phyloP scores from a whole-genome alignment of 2,888 invertebrate genomes.

The Mimas tiliae region DNA sequence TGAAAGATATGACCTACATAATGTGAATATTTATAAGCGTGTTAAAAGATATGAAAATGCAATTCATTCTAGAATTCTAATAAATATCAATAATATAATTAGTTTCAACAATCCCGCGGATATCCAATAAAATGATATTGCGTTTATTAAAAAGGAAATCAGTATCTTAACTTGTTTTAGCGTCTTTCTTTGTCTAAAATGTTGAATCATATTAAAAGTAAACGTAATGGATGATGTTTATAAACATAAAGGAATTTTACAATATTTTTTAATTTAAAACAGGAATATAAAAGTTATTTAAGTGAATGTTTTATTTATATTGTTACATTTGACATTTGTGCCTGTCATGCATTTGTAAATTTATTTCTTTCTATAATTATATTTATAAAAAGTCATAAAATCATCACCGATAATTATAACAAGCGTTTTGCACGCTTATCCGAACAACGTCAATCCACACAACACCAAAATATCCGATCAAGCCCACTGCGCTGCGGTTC shows the following conservation, averaged over 20 bases:
- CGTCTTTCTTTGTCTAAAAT: background rate
- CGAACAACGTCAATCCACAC: background rate
- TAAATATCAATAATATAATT: background rate
- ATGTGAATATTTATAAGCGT: background rate
- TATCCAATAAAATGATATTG: background rate
- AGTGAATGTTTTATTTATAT: background rate
- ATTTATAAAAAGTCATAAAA: too few species aligned
- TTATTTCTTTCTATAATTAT: too few species aligned
- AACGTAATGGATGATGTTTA: conserved; percentile 2
- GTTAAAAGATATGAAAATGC: background rate
- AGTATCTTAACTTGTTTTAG: background rate
- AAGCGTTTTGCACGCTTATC: background rate
- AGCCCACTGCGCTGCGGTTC: background rate
- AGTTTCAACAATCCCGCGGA: background rate
- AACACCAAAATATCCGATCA: background rate
- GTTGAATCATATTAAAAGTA: background rate
- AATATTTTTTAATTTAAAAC: conserved; percentile 3
- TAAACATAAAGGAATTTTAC: conserved; percentile 16
- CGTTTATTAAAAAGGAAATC: background rate
- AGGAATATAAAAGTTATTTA: background rate
- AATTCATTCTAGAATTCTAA: background rate
- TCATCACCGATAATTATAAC: background rate
- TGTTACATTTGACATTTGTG: background rate
- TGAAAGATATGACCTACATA: background rate
- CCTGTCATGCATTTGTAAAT: background rate